Evolutionary conservation across 92 coral and sea anemone genomes (phyloP), one percentile per base, ranked within the genome.

Genomic region (Siderastrea radians): DNA sequence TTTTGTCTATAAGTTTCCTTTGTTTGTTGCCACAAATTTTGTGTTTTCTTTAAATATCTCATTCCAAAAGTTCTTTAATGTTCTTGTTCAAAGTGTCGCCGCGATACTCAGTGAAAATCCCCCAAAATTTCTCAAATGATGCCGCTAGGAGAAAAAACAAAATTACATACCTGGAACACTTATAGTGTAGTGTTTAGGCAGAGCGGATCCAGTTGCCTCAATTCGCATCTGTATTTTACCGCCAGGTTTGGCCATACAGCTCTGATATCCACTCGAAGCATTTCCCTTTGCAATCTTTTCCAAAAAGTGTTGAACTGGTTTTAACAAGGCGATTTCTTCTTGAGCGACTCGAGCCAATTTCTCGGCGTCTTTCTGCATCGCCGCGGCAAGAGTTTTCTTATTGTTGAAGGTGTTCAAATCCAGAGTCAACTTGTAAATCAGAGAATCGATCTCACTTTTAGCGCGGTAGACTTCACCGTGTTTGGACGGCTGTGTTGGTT

Each of bases 391-490:
- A 16, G 16, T 76, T 54, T 55, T 57, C 66, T 73, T 87, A 26
- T 43, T 58, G 55, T 59, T 75, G 49, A 49, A 79, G 7, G 82
- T 54, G 26, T 80, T 58, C 54, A 87, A 51, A n/a, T 87, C 83
- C 76, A 74, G 17, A 64, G 75, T 78, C 4, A 88, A 79, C 65
- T 88, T 88, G 76, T 50, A 72, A 38, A 70, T 74, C 72, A 88
- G 60, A 15, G 91, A 49, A 52, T 88, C 83, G 82, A 88, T 81
- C 53, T 79, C 60, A 43, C 84, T 63, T 53, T 72, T 88, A 11
- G 91, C 91, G 46, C 84, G 71, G 82, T 88, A 54, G 11, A 88
- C 50, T 65, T 88, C 87, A 47, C 53, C 48, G 71, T 88, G 81
- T 47, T 63, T 77, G 43, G 82, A 52, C 16, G 13, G 62, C 48